Base-by-base conservation (phyloP, 2,113 vertebrate species). In the Thalassarche chlororhynchos region DNA sequence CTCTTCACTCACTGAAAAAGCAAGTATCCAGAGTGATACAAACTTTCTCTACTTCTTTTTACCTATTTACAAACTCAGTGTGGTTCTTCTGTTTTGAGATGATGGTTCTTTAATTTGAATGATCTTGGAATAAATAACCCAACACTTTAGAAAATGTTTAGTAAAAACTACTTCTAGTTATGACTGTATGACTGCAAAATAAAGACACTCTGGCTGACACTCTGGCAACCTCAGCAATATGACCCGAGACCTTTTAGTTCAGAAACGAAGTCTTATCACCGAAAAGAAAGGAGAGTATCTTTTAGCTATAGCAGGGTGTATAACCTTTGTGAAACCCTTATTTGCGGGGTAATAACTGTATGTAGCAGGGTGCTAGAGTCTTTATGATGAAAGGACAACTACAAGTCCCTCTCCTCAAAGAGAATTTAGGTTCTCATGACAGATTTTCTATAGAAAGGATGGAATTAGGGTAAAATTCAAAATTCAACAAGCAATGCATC, bases 1-100 rank as follows among this genome's bases (percentile, higher is more conserved):
- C 81, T 92, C 90, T 66, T 88, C 40, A 70, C 62, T 62, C 69
- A 76, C 87, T 93, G 69, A 92, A 96, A 96, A 96, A 91, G 57
- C 74, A 84, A 92, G 60, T 83, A 93, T 86, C 51, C 16, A 28
- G 78, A 88, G 81, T 34, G n/a, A 94, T 25, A 71, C 14, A 90
- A 71, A 88, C 31, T 29, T 69, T n/a, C 52, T 66, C 16, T 74
- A 69, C 51, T 96, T 92, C 72, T 89, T 87, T 91, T 91, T 79
- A 91, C 65, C 31, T 57, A 38, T 65, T 90, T 89, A 85, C 78
- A 96, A 95, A 94, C 70, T 79, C 62, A 47, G 2, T 8, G 13
- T 47, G 7, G 40, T 61, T 93, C 49, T 60, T 62, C 62, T 60
- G 10, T 21, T 78, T 89, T 71, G 69, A 91, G 28, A 69, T 52